A percentile compares a stretch with the other conserved stretches of the same genome.
Evolutionary conservation across 2,797 vertebrate species (phyloP).

Genomic region (Amblyopsis hoosieri): DNA sequence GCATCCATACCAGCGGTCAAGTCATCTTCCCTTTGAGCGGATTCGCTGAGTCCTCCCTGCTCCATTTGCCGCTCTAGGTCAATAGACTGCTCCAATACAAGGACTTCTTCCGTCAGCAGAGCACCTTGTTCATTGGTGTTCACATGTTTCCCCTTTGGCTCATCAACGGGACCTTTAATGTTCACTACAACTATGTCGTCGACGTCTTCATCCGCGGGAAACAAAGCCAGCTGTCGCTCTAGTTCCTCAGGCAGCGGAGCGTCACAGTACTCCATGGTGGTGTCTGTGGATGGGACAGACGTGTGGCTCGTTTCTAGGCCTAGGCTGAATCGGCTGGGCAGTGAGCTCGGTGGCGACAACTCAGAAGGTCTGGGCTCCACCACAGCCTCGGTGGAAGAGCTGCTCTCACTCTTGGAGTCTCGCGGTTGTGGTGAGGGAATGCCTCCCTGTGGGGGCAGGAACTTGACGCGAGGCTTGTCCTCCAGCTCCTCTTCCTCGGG

Average conservation of each 20-base stretch:
- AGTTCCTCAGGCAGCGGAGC: constrained; percentile 76
- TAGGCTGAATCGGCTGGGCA: constrained; percentile 47
- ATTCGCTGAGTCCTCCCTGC: constrained; percentile 15
- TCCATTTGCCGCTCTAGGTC: constrained; percentile 7
- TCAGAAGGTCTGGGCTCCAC: constrained; percentile 27
- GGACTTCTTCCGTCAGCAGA: constrained; percentile 16
- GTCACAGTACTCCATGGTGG: constrained; percentile 85
- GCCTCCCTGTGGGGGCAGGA: constrained; percentile 46
- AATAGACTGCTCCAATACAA: constrained; percentile 16
- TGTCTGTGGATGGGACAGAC: constrained; percentile 81
- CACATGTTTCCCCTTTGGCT: constrained; percentile 22
- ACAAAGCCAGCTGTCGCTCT: constrained; percentile 49
- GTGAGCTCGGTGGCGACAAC: neutral
- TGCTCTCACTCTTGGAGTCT: constrained; percentile 46
- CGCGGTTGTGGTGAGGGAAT: constrained; percentile 37
- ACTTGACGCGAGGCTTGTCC: constrained; percentile 32
- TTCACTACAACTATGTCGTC: constrained; percentile 62
- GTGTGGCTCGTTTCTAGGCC: constrained; percentile 74
- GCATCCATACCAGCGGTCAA: constrained; percentile 6
- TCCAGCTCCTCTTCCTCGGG: constrained; percentile 47
- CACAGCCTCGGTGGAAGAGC: constrained; percentile 56
- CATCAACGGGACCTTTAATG: constrained; percentile 46
- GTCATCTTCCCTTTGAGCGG: constrained; percentile 25
- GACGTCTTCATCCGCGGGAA: constrained; percentile 25
- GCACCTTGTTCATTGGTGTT: constrained; percentile 20